Percentiles rank a stretch among this genome's conserved stretches.
These are phyloP conservation scores for Drosophila bifasciata DNA, from an alignment of 1,140 invertebrate genomes.

Conservation along the genomic window DNA sequence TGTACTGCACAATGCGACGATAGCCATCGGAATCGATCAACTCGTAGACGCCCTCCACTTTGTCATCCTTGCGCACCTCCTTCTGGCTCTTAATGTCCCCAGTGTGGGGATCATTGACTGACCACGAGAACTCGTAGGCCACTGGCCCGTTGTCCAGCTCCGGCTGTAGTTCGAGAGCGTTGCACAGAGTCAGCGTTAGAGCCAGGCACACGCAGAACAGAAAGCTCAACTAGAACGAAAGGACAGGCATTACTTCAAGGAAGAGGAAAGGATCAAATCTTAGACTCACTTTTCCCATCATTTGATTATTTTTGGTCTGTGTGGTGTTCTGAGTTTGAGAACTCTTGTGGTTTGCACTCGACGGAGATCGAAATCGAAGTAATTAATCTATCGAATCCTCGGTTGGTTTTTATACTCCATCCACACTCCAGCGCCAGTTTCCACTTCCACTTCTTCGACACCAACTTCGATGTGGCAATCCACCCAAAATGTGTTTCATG, in stretches of 20 bases:
- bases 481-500: conserved; percentile 36
- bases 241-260: not conserved
- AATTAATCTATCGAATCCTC: conserved; percentile 73
- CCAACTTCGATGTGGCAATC: conserved; percentile 66
- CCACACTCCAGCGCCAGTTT: conserved; percentile 9
- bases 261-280: no score
- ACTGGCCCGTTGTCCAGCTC: conserved; percentile 73
- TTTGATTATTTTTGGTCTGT: conserved; percentile 17
- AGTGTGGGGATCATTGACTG: conserved; percentile 85
- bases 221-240: conserved; percentile 47
- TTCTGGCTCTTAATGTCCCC: conserved; percentile 87
- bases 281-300: conserved; percentile 72
- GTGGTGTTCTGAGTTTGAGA: conserved; percentile 5
- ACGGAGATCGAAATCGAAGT: conserved; percentile 60
- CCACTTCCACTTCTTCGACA: conserved; percentile 26
- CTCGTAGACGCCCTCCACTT: conserved; percentile 86
- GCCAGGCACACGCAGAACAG: conserved; percentile 54
- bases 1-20: conserved; percentile 89
- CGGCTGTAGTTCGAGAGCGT: conserved; percentile 55
- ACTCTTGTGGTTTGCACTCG: conserved; percentile 56
- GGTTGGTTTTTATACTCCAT: conserved; percentile 65
- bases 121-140: conserved; percentile 86
- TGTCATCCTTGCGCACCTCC: conserved; percentile 86
- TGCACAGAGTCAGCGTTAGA: not conserved
- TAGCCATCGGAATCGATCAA: conserved; percentile 88